Percentiles rank a stretch among this genome's conserved stretches.
Conservation (phyloP, 2,888 invertebrate species). For the Sphinx pinastri region DNA sequence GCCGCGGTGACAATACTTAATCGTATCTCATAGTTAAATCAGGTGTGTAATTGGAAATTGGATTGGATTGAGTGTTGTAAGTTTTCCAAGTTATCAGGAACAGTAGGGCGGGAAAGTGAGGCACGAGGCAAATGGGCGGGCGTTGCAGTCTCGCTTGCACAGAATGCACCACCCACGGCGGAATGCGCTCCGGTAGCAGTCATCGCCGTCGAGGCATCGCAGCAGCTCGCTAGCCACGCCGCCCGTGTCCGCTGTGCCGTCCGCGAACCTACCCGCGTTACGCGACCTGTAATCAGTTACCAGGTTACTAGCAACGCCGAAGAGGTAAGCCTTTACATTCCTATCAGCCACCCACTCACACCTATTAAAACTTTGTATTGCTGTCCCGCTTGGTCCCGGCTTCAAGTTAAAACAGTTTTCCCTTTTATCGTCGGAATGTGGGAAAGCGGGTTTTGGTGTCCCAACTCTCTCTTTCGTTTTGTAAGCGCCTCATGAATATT, state of each 20-base stretch:
- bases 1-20: constrained; percentile 28
- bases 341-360: constrained; percentile 61
- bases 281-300: constrained; percentile 80
- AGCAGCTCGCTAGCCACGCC: constrained; percentile 68
- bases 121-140: constrained; percentile 79
- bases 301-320: constrained; percentile 69
- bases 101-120: constrained; percentile 82
- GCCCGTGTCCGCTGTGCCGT: constrained; percentile 36
- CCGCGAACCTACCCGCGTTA: constrained; percentile 54
- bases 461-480: constrained; percentile 81
- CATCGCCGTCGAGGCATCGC: constrained; percentile 67
- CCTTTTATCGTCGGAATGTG: constrained; percentile 81
- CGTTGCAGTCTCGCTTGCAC: constrained; percentile 82
- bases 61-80: constrained; percentile 48
- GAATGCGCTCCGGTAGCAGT: constrained; percentile 72
- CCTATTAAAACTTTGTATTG: constrained; percentile 48
- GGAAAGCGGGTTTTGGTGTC: constrained; percentile 79
- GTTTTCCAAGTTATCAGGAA: constrained; percentile 62
- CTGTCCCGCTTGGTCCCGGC: constrained; percentile 55
- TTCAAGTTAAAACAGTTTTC: constrained; percentile 70
- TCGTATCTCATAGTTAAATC: constrained; percentile 42
- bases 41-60: constrained; percentile 46
- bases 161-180: constrained; percentile 77
- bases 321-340: constrained; percentile 78
- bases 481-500: constrained; percentile 67